A percentile compares a stretch with the other conserved stretches of the same genome.
phyloP scores from a whole-genome alignment of 2,113 vertebrate genomes.

The Lophius piscatorius region DNA sequence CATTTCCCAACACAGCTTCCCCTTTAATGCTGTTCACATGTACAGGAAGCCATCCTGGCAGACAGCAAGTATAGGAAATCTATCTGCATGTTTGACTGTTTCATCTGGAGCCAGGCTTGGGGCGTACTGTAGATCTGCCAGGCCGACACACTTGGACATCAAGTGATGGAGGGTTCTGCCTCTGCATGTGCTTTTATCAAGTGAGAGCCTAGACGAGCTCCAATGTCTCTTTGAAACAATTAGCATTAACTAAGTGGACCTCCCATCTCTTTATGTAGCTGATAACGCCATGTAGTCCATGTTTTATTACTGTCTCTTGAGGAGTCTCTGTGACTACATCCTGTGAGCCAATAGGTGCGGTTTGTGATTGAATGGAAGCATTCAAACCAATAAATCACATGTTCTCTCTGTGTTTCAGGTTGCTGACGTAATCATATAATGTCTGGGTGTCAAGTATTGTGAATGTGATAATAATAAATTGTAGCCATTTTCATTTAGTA shows the following conservation, averaged over 20 bases:
- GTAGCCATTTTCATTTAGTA: constrained; percentile 22
- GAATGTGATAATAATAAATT: constrained; percentile 12
- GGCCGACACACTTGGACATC: constrained; percentile 51
- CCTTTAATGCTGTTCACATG: constrained; percentile 72
- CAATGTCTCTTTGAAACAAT: constrained; percentile 61
- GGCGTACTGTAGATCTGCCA: constrained; percentile 70
- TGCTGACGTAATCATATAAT: constrained; percentile 2
- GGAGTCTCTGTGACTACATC: background rate
- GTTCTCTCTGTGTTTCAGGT: constrained; percentile 2
- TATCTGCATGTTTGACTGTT: constrained; percentile 72
- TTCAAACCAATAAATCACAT: background rate
- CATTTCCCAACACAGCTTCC: constrained; percentile 58
- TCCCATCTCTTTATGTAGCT: constrained; percentile 42
- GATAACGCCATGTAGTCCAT: constrained; percentile 43
- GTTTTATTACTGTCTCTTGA: constrained; percentile 51
- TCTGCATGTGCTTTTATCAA: constrained; percentile 52
- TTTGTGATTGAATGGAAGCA: constrained; percentile 6
- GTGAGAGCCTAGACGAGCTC: constrained; percentile 36
- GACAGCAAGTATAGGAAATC: constrained; percentile 73
- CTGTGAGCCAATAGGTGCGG: background rate
- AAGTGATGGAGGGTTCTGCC: constrained; percentile 25
- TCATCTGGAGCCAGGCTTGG: constrained; percentile 75
- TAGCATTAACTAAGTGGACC: constrained; percentile 60
- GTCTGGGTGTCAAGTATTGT: constrained; percentile 1
- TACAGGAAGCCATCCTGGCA: constrained; percentile 72